phyloP scores from a whole-genome alignment of 2,113 vertebrate genomes.

The Ploceus nigricollis region DNA sequence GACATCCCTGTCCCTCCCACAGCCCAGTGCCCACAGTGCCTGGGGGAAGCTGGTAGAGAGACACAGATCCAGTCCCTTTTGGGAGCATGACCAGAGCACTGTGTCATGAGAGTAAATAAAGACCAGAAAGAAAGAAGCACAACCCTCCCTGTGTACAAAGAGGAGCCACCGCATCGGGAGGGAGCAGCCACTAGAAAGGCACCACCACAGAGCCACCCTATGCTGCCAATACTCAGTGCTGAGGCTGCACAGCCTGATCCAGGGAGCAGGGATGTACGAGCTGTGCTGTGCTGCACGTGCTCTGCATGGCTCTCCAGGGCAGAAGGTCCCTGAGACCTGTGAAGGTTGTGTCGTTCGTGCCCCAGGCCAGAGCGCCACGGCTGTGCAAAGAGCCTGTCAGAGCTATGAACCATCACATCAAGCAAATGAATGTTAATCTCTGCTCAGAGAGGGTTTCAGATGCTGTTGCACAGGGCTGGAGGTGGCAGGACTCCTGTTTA shows the following conservation, averaged over 20 bases:
- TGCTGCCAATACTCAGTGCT: background rate
- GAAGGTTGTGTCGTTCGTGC: accelerated
- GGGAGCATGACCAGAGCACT: background rate
- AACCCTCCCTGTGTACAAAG: accelerated
- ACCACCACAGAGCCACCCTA: background rate
- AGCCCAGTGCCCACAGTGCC: accelerated
- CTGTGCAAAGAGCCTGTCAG: background rate
- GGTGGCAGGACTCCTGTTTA: background rate
- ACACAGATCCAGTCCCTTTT: background rate
- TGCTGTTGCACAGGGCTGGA: background rate
- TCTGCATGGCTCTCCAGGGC: accelerated
- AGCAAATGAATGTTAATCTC: background rate
- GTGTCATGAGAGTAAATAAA: background rate
- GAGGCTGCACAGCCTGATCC: background rate
- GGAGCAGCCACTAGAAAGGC: background rate
- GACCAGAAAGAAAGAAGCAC: background rate
- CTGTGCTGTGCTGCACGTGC: accelerated
- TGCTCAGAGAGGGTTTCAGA: background rate
- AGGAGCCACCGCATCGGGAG: background rate
- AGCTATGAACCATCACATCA: background rate
- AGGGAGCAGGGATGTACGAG: background rate
- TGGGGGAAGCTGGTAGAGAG: background rate
- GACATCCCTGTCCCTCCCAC: background rate
- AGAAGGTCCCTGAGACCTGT: background rate
- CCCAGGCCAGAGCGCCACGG: background rate